Conservation (phyloP, 2,113 vertebrate species). For the Macrotus californicus region DNA sequence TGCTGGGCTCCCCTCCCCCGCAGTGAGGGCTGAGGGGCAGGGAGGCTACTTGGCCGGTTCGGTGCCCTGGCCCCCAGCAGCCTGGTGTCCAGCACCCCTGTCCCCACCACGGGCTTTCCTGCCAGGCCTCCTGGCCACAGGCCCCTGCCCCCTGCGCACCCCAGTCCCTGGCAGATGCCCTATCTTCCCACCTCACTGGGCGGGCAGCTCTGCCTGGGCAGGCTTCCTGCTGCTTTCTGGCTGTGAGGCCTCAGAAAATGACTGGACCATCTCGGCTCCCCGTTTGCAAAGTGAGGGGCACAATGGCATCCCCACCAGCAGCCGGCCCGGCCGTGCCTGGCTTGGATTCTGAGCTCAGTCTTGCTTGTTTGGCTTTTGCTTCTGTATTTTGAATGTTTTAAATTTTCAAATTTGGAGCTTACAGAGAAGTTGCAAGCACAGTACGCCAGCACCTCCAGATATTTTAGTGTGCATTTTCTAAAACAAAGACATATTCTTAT, state of each 20-base stretch:
- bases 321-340: accelerated
- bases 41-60: not conserved
- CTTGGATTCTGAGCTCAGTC: accelerated
- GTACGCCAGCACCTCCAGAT: not conserved
- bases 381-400: not conserved
- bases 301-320: not conserved
- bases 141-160: not conserved
- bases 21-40: not conserved
- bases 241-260: not conserved
- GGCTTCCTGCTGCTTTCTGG: accelerated
- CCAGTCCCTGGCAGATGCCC: accelerated
- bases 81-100: not conserved
- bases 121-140: accelerated
- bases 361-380: not conserved
- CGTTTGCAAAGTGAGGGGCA: not conserved
- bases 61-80: not conserved
- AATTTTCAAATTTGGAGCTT: not conserved
- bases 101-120: not conserved
- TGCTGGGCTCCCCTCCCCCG: too few relatives aligned
- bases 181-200: accelerated
- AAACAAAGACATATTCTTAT: not conserved
- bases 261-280: not conserved
- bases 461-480: not conserved
- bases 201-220: not conserved
- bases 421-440: not conserved